These are phyloP conservation scores for Sturmia bella DNA, from an alignment of 2,888 invertebrate species.

Conservation along the genomic window DNA sequence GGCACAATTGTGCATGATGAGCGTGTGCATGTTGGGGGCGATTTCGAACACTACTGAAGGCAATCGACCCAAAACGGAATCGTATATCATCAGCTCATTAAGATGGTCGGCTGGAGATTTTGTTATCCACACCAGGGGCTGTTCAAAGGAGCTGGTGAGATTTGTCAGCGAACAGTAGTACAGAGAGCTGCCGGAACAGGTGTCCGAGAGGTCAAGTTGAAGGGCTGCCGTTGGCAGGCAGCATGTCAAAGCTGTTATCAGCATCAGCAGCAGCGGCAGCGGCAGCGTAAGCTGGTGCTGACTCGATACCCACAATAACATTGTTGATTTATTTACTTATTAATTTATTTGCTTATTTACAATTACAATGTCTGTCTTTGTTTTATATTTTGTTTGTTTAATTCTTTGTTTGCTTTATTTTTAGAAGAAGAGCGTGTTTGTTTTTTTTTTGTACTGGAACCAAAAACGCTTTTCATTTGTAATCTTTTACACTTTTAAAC, in stretches of 20 bases:
- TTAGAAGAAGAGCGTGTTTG: too few species aligned
- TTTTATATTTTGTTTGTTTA: constrained; percentile 9
- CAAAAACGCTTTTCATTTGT: neutral
- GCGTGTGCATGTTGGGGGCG: constrained; percentile 74
- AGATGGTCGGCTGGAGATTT: constrained; percentile 65
- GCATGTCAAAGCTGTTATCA: constrained; percentile 41
- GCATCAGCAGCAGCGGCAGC: constrained; percentile 26
- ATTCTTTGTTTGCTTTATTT: constrained; percentile 39
- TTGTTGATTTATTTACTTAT: constrained; percentile 30
- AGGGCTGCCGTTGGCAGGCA: constrained; percentile 21
- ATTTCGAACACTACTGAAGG: constrained; percentile 73
- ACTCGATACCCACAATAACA: constrained; percentile 14
- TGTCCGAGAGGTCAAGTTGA: constrained; percentile 73
- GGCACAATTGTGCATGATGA: constrained; percentile 76
- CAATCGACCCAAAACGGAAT: constrained; percentile 72
- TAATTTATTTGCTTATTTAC: neutral
- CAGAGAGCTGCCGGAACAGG: constrained; percentile 72
- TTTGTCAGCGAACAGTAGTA: constrained; percentile 70
- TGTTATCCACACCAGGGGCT: constrained; percentile 65
- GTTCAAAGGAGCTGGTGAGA: constrained; percentile 65
- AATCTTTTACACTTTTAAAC: constrained; percentile 7
- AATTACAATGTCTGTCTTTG: neutral
- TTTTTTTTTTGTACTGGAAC: neutral
- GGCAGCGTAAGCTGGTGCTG: constrained; percentile 25
- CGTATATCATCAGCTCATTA: constrained; percentile 72